Conservation (phyloP, 2,888 invertebrate species). For the Sycophila texana region DNA sequence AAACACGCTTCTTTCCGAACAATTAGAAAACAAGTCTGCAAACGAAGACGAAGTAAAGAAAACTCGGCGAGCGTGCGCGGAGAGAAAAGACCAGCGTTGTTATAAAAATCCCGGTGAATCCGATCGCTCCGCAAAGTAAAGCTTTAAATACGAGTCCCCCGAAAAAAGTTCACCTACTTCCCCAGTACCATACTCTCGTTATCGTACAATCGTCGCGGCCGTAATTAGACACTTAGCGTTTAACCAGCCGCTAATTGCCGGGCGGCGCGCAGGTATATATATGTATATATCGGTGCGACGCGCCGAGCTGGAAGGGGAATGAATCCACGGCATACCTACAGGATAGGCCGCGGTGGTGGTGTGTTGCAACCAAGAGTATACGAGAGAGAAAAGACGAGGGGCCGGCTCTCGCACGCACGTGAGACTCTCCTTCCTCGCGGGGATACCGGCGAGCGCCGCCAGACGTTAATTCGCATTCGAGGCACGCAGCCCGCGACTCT, state of each 20-base stretch:
- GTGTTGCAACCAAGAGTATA: no score
- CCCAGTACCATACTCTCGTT: constrained; percentile 52
- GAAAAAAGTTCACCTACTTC: constrained; percentile 49
- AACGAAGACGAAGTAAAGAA: no score
- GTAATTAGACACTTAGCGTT: constrained; percentile 52
- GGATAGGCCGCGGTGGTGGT: neutral
- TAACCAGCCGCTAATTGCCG: constrained; percentile 49
- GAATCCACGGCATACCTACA: no score
- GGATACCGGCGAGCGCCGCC: neutral
- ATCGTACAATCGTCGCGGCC: constrained; percentile 37
- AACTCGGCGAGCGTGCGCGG: no score
- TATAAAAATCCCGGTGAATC: neutral
- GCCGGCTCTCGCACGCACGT: neutral
- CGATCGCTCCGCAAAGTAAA: neutral
- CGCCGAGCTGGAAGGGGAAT: no score
- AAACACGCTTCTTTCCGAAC: no score
- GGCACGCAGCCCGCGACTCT: constrained; percentile 25
- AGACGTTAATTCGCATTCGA: constrained; percentile 47
- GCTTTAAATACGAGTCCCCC: neutral
- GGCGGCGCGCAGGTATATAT: neutral
- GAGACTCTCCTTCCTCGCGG: neutral
- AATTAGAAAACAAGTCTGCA: no score
- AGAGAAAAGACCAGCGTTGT: no score
- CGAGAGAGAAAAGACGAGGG: neutral
- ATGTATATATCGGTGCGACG: no score